phyloP scores from a whole-genome alignment of 2,797 vertebrate genomes.

The Muraenolepis orangiensis region DNA sequence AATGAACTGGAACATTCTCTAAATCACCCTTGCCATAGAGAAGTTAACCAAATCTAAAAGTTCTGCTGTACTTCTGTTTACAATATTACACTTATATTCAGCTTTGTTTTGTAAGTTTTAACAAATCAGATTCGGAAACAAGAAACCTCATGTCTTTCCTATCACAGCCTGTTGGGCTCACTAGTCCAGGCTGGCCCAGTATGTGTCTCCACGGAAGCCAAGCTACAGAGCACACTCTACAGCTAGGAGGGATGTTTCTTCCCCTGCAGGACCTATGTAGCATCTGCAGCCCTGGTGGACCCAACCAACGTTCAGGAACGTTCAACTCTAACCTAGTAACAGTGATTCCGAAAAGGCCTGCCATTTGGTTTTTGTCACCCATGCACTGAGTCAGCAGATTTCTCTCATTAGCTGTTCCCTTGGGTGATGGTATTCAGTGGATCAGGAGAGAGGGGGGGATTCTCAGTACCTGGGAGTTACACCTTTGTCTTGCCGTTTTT shows the following conservation, averaged over 20 bases:
- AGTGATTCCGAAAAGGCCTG: not conserved
- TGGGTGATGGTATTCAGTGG: not conserved
- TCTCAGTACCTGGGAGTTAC: not conserved
- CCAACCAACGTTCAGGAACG: not conserved
- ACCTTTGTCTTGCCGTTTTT: not conserved
- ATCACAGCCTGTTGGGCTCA: not conserved
- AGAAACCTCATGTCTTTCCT: not conserved
- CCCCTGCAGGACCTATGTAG: not conserved
- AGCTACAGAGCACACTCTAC: not conserved
- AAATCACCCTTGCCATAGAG: not conserved
- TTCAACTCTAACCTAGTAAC: not conserved
- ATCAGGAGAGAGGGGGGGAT: not conserved
- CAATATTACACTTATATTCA: not conserved
- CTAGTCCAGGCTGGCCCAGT: not conserved
- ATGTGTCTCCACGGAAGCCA: not conserved
- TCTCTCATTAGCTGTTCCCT: not conserved
- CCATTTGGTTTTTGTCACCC: not conserved
- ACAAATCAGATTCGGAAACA: not conserved
- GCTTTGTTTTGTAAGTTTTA: not conserved
- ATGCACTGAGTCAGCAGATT: not conserved
- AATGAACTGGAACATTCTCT: not conserved
- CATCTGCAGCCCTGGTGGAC: not conserved
- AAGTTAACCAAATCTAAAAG: not conserved
- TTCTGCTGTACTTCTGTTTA: not conserved
- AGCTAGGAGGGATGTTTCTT: not conserved